These are phyloP conservation scores for Melanotaenia duboulayi DNA, from an alignment of 2,113 vertebrate species.

Conservation along the genomic window DNA sequence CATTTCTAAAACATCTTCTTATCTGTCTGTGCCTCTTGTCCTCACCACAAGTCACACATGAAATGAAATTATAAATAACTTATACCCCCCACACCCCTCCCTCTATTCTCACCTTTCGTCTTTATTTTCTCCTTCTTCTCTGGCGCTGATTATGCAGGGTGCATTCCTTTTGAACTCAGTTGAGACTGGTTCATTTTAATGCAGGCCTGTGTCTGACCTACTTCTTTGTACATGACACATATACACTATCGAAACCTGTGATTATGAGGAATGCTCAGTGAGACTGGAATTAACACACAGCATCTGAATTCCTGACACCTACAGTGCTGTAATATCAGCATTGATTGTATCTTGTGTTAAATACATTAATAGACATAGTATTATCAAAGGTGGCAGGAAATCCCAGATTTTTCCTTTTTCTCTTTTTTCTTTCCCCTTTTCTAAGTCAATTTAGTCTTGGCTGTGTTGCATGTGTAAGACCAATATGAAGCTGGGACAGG, in stretches of 20 bases:
- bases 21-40: not conserved
- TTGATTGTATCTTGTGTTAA: conserved; percentile 15
- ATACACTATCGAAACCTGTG: not conserved
- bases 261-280: conserved; percentile 35
- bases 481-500: not conserved
- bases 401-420: conserved; percentile 9
- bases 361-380: not conserved
- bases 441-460: conserved; percentile 1
- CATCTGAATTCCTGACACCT: conserved; percentile 3
- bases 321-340: not conserved
- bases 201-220: conserved; percentile 60
- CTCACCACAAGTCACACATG: conserved; percentile 37
- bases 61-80: conserved; percentile 63
- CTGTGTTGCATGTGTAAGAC: conserved; percentile 15
- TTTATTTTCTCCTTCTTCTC: conserved; percentile 23
- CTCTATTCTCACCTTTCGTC: conserved; percentile 28
- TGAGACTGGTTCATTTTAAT: conserved; percentile 50
- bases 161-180: conserved; percentile 59
- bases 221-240: conserved; percentile 39
- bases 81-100: conserved; percentile 8
- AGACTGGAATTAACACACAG: conserved; percentile 26
- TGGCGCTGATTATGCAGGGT: conserved; percentile 38
- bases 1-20: conserved; percentile 18
- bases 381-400: conserved; percentile 24
- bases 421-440: not conserved